Base-by-base conservation (phyloP, 2,888 invertebrate species). In the Gymnosoma rotundatum region DNA sequence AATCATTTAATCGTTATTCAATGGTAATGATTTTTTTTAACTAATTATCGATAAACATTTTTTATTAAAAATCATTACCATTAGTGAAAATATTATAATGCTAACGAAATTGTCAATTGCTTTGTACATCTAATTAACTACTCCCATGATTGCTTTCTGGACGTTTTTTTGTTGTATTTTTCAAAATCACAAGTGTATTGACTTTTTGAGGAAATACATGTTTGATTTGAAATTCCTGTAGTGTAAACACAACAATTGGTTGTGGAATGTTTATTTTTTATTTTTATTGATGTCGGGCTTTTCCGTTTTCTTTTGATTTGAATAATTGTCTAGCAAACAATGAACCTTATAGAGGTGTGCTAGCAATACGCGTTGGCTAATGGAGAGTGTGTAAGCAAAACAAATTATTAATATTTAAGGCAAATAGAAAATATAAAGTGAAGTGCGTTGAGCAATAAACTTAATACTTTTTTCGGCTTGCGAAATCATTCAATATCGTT, bases 131-230 rank as follows among this genome's bases (percentile, higher is more conserved):
- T n/a, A n/a, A n/a, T n/a, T n/a, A n/a, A n/a, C n/a, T n/a, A n/a
- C n/a, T n/a, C n/a, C n/a, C n/a, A n/a, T n/a, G n/a, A n/a, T n/a
- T n/a, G n/a, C 5, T 32, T 80, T 56, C 12, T 63, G 61, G 52
- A 80, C 76, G 12, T 20, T 48, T 74, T 54, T 42, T 32, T 36
- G 20, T 14, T 18, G 21, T 42, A 20, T 20, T 64, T 32, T 50
- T 32, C 32, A 56, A 18, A 25, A 50, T 52, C 0, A 61, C 56
- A 58, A 81, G 84, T 81, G 64, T 84, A 78, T 74, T 84, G 84
- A 84, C 84, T 78, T 63, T 74, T 81, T 78, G 63, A 73, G 84
- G 84, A 84, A 84, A 70, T 78, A 64, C 69, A 16, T 67, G 36
- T 56, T 50, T 12, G 16, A 20, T 48, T 50, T 60, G 8, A 67